Base-by-base conservation (phyloP, 2,797 vertebrate species). In the Ataeniobius toweri region DNA sequence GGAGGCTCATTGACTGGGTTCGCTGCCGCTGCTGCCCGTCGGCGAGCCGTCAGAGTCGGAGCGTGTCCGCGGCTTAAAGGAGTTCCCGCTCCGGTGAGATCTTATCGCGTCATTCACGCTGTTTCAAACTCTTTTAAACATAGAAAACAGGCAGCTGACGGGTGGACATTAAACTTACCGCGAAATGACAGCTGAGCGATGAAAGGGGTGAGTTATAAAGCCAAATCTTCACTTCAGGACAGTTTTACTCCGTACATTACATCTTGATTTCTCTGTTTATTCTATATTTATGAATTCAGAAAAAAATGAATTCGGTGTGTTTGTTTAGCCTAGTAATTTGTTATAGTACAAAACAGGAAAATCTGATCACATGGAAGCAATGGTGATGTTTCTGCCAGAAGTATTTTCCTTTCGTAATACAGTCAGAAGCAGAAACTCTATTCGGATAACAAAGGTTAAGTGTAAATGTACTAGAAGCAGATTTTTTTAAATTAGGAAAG, bases 171-270 rank as follows among this genome's bases (percentile, higher is more conserved):
- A 53, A 81, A 65, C 39, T 53, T 26, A 3, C 16, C 28, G 12
- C 28, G 61, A 31, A 44, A 78, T 85, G 81, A 71, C 36, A 36
- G 63, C 26, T 55, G 67, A 73, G 74, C 56, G 59, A 50, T 86
- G 73, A 83, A 22, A 51, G 0, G 73, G 81, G 86, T 89, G 72
- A 88, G 89, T 56, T 28, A 67, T 1, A 10, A 55, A 36, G 61
- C 9, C 9, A 16, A 39, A 73, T 5, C 36, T 36, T 16, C 9
- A 51, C 5, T 70, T 58, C 12, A 16, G 63, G 63, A 41, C 36
- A 20, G 61, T 39, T 22, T 22, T 10, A 39, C 20, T 41, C 65
- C 5, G 20, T 39, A 6, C 36, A 44, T 68, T 68, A n/a, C 20
- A 6, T 20, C 51, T 5, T 22, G 51, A 20, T 53, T 20, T 53